Evolutionary conservation across 2,113 vertebrate species (phyloP), one percentile per base, ranked within the genome.

Genomic region (Gavialis gangeticus): DNA sequence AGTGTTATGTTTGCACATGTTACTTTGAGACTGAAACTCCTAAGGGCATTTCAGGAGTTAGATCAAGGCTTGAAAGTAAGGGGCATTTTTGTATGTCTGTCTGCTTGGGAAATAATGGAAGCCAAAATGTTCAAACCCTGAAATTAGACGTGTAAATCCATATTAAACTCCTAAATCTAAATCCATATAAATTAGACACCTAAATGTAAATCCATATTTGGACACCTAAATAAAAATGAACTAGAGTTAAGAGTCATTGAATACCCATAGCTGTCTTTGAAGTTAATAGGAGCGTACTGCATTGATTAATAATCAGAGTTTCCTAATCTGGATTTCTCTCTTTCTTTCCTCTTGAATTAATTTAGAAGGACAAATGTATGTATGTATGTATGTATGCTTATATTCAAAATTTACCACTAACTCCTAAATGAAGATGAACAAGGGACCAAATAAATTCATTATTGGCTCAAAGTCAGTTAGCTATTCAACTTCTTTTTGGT

Each of bases 11-110:
- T 71, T 37, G 85, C 22, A 1, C 15, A 25, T 75, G 28, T 34
- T 87, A 71, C 1, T 6, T n/a, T 28, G 67, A 58, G 15, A 56
- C 11, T 46, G 24, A 5, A 27, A 9, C 7, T 84, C 66, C 37
- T 15, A 57, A 15, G 87, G 25, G 30, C 4, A 4, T 59, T 89
- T 89, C 62, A 17, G 10, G 37, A 71, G 37, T 71, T 37, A 79
- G n/a, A 55, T 60, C 6, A 4, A 7, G 69, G 46, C 0, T 0
- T 16, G 12, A 25, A 4, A 10, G 13, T 14, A 21, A 80, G 34
- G 10, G 82, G 34, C 56, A 46, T 0, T 0, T 34, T 69, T 17
- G 6, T 34, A 63, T 4, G 6, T 34, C 59, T 59, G 21, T 11
- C 55, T 27, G 2, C 0, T 67, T 86, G 64, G 28, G 59, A 60